phyloP scores from a whole-genome alignment of 2,888 invertebrate genomes.

The Scrobipalpa atriplicella region DNA sequence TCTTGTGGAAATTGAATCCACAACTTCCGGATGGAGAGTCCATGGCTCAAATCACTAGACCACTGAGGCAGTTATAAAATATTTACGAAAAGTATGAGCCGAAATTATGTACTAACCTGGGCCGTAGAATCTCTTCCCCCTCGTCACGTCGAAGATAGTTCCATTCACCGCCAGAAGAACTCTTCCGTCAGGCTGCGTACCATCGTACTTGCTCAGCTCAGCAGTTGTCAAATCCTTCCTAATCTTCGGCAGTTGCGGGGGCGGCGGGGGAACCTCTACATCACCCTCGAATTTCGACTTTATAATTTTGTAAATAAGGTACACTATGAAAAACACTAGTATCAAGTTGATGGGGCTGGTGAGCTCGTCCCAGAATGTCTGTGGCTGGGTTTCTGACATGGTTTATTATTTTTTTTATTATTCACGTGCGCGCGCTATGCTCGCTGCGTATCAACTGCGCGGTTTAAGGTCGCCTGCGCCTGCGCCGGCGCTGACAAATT shows the following conservation, averaged over 20 bases:
- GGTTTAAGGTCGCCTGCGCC: slow-evolving; percentile 15
- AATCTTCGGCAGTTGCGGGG: slow-evolving; percentile 88
- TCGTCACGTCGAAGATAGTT: slow-evolving; percentile 96
- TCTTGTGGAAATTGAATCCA: no score
- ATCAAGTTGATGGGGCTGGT: slow-evolving; percentile 71
- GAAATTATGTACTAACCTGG: slow-evolving; percentile 95
- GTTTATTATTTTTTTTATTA: not conserved
- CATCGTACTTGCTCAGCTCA: slow-evolving; percentile 92
- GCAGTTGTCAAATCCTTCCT: slow-evolving; percentile 94
- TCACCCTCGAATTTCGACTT: slow-evolving; percentile 72
- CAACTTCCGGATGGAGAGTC: no score
- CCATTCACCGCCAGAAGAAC: slow-evolving; percentile 96
- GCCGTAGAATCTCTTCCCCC: slow-evolving; percentile 95
- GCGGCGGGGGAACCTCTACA: slow-evolving; percentile 56
- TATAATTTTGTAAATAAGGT: slow-evolving; percentile 85
- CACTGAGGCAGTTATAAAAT: no score
- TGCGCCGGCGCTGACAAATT: slow-evolving; percentile 3
- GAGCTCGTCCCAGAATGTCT: slow-evolving; percentile 70
- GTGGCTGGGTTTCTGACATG: slow-evolving; percentile 36
- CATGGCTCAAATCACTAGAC: no score
- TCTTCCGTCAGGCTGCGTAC: slow-evolving; percentile 92
- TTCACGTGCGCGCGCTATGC: slow-evolving; percentile 26
- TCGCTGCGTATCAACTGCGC: slow-evolving; percentile 32
- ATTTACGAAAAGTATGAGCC: no score
- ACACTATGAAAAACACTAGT: slow-evolving; percentile 67